Evolutionary conservation across 2,113 vertebrate genomes (phyloP).

Genomic region (Heterotilapia buettikoferi): DNA sequence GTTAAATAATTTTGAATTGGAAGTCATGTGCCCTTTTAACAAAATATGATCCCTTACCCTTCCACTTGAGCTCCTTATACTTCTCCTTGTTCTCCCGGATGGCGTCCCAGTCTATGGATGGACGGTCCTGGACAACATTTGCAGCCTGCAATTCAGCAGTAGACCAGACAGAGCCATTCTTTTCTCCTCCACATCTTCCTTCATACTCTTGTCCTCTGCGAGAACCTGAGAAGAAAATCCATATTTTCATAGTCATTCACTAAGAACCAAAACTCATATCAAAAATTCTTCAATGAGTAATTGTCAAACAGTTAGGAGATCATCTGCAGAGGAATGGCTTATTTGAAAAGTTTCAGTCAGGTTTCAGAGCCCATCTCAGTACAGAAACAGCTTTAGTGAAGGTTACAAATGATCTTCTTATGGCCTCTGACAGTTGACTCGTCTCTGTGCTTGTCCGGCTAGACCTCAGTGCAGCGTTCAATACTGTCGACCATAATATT

Average conservation of each 20-base stretch:
- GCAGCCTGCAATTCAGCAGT: slow-evolving; percentile 2
- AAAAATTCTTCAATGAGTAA: background rate
- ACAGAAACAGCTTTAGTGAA: background rate
- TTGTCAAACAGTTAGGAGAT: background rate
- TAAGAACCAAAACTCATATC: background rate
- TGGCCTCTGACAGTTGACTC: background rate
- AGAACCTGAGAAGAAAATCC: background rate
- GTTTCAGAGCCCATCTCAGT: background rate
- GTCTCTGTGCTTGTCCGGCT: background rate
- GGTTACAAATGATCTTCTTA: fast-evolving
- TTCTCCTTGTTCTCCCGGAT: slow-evolving; percentile 81
- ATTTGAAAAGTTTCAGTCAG: background rate
- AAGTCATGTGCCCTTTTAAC: background rate
- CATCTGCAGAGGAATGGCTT: background rate
- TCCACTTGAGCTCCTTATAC: slow-evolving; percentile 87
- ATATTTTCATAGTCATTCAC: background rate
- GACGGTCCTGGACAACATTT: background rate
- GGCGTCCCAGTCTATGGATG: slow-evolving; percentile 79
- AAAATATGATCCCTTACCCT: slow-evolving; percentile 70
- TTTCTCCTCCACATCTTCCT: background rate
- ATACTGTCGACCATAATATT: background rate
- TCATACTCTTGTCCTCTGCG: background rate
- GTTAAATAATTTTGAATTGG: background rate
- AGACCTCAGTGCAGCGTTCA: fast-evolving
- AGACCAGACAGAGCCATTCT: slow-evolving; percentile 49